A percentile compares a stretch with the other conserved stretches of the same genome.
Conservation (phyloP, 2,113 vertebrate species). For the Struthidea cinerea region DNA sequence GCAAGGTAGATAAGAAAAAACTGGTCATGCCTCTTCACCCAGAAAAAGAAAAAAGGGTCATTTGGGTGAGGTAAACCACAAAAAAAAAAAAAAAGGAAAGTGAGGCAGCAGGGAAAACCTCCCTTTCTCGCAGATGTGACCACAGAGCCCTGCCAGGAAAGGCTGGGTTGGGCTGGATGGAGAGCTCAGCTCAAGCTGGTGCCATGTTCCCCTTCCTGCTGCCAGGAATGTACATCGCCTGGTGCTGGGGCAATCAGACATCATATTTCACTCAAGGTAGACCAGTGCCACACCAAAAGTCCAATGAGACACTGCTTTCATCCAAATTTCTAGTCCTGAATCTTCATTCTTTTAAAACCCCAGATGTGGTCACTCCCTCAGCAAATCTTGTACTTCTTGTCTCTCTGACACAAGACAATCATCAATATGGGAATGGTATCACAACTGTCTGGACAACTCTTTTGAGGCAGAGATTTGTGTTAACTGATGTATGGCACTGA, state of each 20-base stretch:
- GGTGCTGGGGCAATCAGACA: background rate
- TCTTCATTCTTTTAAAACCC: background rate
- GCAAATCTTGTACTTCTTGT: background rate
- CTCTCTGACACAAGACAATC: background rate
- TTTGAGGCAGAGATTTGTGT: background rate
- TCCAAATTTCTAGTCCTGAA: background rate
- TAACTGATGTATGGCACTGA: background rate
- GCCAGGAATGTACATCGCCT: background rate
- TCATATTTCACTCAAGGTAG: fast-evolving
- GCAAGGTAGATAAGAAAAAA: background rate
- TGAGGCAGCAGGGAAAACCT: background rate
- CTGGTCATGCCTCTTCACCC: background rate
- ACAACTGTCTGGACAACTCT: background rate
- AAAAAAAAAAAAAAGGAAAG: background rate
- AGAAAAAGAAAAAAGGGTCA: background rate
- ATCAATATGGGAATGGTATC: background rate
- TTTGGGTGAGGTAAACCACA: background rate
- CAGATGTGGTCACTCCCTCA: background rate
- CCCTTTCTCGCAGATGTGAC: background rate
- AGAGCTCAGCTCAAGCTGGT: background rate
- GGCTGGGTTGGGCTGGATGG: background rate
- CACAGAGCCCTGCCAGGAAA: background rate
- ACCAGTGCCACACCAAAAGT: background rate
- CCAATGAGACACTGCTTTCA: background rate
- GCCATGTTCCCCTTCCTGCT: background rate